Evolutionary conservation across 1,140 invertebrate species (phyloP), one percentile per base, ranked within the genome.

Genomic region (Cyrtorhinus lividipennis): DNA sequence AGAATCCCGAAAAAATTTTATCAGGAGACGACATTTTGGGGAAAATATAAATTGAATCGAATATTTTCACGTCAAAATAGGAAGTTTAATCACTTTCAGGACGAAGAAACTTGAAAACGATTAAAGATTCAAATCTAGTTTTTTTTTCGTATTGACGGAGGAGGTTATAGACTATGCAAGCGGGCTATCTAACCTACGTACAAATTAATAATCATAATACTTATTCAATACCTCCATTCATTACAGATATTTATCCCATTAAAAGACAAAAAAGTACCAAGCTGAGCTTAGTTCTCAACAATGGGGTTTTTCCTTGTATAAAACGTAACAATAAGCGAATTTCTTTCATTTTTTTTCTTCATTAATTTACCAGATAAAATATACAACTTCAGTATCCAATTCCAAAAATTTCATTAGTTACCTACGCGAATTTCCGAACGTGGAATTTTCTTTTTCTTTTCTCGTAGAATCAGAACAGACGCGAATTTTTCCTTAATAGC

Each of bases 191-290:
- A 53, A 10, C 48, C 48, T 53, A 53, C 48, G 18, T 53, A 53
- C 48, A 53, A 53, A 53, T 53, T 53, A 53, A 53, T 53, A 53
- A 53, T 53, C 48, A 53, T 53, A 53, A 53, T 53, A 53, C 48
- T 53, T 53, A 53, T 53, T 53, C n/a, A 22, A 53, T 53, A 53
- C 48, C 48, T 53, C 48, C 20, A 5, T 15, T 53, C 20, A 12
- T 53, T 22, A 53, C 48, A 20, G 48, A 53, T 22, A 53, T 20
- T 53, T 53, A n/a, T 53, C 48, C 48, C 48, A 53, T 53, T 53
- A 15, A 5, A 53, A 53, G 48, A 22, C 20, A 53, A 53, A 53
- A 53, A n/a, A n/a, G n/a, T n/a, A n/a, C 30, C 15, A 38, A 38
- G 48, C 10, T 53, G 48, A 53, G 48, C 48, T 53, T 53, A 12